phyloP scores from a whole-genome alignment of 2,113 vertebrate species.

The Cichladusa arquata region DNA sequence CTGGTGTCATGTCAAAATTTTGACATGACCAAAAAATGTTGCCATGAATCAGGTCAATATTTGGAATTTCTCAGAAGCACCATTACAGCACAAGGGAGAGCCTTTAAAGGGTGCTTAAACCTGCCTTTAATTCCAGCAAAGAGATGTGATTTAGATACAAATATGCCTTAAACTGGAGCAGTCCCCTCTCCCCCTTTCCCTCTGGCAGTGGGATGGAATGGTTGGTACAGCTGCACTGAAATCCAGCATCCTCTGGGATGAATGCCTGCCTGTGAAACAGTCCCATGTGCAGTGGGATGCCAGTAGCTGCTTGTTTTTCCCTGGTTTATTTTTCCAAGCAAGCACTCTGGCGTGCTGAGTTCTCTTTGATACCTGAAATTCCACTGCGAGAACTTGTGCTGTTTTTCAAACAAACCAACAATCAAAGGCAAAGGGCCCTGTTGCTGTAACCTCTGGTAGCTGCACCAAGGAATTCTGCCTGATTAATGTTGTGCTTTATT shows the following conservation, averaged over 20 bases:
- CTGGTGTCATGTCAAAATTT: accelerated
- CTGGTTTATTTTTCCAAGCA: neutral
- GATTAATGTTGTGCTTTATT: neutral
- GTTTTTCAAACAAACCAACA: neutral
- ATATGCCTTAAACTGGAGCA: neutral
- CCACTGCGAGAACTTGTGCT: accelerated
- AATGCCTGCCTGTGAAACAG: neutral
- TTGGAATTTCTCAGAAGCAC: neutral
- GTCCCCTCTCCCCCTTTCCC: neutral
- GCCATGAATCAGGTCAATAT: neutral
- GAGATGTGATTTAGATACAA: neutral
- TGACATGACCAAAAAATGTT: neutral
- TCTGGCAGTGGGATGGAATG: accelerated
- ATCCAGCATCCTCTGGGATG: neutral
- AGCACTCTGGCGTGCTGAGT: neutral
- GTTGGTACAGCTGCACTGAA: accelerated
- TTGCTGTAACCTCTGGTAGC: neutral
- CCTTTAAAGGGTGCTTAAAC: neutral
- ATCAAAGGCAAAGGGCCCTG: neutral
- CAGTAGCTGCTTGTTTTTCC: neutral
- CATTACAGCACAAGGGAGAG: neutral
- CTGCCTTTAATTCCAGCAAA: neutral
- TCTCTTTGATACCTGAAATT: conserved; percentile 11
- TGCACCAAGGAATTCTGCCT: neutral
- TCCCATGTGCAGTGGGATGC: neutral